Evolutionary conservation across 2,797 vertebrate species (phyloP).

Genomic region (Catostomus latipinnis): DNA sequence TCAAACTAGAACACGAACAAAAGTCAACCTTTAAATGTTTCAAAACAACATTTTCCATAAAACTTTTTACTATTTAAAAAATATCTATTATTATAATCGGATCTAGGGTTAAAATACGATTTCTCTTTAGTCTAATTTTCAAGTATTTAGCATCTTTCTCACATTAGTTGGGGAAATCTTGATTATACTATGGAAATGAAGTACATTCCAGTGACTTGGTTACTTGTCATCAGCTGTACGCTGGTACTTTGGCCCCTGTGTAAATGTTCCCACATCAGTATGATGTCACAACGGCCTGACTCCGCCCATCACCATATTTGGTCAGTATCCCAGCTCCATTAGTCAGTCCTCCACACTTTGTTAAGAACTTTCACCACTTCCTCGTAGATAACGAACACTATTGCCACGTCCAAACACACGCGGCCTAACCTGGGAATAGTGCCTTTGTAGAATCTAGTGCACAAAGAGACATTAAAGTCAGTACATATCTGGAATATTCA

Average conservation of each 20-base stretch:
- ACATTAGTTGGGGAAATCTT: constrained; percentile 64
- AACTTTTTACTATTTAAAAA: background rate
- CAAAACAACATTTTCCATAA: background rate
- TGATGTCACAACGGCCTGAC: constrained; percentile 30
- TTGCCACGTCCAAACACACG: constrained; percentile 94
- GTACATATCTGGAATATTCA: too few relatives aligned
- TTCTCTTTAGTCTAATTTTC: constrained; percentile 50
- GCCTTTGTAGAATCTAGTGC: constrained; percentile 94
- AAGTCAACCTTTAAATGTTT: background rate
- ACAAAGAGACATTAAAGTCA: background rate
- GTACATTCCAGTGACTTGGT: background rate
- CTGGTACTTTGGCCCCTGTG: constrained; percentile 20
- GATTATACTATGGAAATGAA: constrained; percentile 39
- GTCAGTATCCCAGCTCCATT: constrained; percentile 36
- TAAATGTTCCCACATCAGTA: background rate
- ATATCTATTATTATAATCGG: constrained; percentile 9
- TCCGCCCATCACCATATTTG: constrained; percentile 12
- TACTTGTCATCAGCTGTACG: background rate
- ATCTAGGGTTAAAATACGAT: background rate
- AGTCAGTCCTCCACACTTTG: constrained; percentile 92
- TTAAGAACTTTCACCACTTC: constrained; percentile 95
- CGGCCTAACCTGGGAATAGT: constrained; percentile 92
- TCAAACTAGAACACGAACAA: background rate
- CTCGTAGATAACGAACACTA: constrained; percentile 96
- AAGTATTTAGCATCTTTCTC: constrained; percentile 64